Conservation (phyloP, 30 jellyfish, hydroid and myxozoan species). For the Cassiopea xamachana region DNA sequence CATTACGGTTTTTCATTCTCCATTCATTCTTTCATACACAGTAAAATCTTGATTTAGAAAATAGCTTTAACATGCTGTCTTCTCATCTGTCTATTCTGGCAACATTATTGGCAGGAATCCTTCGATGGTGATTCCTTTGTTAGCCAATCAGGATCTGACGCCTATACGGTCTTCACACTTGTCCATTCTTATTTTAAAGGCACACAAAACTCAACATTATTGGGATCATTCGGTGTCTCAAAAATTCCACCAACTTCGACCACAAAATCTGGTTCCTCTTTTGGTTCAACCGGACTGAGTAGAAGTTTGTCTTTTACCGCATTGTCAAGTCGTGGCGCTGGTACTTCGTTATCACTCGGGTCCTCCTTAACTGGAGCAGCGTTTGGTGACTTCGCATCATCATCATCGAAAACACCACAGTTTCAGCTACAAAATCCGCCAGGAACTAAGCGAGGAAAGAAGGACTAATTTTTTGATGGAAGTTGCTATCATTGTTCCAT, state of each 20-base stretch:
- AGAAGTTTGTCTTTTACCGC: constrained; percentile 65
- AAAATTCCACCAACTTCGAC: constrained; percentile 13
- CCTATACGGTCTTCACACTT: not conserved
- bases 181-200: not conserved
- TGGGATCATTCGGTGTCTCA: constrained; percentile 23
- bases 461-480: constrained; percentile 18
- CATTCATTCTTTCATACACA: too few relatives aligned
- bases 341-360: constrained; percentile 52
- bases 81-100: too few relatives aligned
- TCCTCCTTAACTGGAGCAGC: constrained; percentile 44
- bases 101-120: too few relatives aligned
- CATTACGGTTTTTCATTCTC: too few relatives aligned
- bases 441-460: constrained; percentile 82
- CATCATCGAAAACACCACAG: constrained; percentile 56
- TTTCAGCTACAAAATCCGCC: constrained; percentile 88
- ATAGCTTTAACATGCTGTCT: too few relatives aligned
- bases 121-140: too few relatives aligned
- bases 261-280: constrained; percentile 13
- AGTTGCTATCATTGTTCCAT: not conserved
- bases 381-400: constrained; percentile 48
- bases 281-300: constrained; percentile 37
- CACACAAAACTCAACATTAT: not conserved
- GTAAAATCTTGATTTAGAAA: too few relatives aligned
- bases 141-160: too few relatives aligned
- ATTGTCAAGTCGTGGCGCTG: constrained; percentile 50